Evolutionary conservation across 2,113 vertebrate species (phyloP).

Genomic region (Aviceda subcristata): DNA sequence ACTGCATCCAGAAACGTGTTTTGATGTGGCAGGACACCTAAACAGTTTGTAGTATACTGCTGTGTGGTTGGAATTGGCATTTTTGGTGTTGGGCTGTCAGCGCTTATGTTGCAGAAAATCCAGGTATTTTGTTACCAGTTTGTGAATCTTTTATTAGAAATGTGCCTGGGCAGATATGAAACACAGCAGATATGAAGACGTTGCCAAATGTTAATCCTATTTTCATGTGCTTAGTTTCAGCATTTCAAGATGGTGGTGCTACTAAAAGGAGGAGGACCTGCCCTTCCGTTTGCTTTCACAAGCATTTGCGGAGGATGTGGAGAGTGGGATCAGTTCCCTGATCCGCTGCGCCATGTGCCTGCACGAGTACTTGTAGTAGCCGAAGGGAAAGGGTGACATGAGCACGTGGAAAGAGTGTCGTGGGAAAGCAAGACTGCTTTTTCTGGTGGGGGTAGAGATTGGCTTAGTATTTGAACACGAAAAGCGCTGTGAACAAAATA

Average conservation of each 20-base stretch:
- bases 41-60: too few species aligned
- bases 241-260: not conserved
- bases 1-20: not conserved
- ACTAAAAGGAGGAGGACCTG: not conserved
- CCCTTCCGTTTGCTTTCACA: not conserved
- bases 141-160: not conserved
- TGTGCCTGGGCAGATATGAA: not conserved
- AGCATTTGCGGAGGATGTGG: not conserved
- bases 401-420: accelerated
- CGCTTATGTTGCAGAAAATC: not conserved
- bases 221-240: not conserved
- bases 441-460: not conserved
- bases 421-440: not conserved
- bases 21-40: not conserved
- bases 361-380: not conserved
- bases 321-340: not conserved
- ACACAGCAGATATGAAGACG: accelerated
- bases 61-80: accelerated
- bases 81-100: not conserved
- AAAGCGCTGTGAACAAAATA: not conserved
- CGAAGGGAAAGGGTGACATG: not conserved
- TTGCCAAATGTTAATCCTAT: not conserved
- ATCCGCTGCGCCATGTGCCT: not conserved
- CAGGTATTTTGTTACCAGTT: not conserved
- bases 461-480: accelerated